phyloP scores from a whole-genome alignment of 1,140 invertebrate species.

The Helicoverpa armigera region DNA sequence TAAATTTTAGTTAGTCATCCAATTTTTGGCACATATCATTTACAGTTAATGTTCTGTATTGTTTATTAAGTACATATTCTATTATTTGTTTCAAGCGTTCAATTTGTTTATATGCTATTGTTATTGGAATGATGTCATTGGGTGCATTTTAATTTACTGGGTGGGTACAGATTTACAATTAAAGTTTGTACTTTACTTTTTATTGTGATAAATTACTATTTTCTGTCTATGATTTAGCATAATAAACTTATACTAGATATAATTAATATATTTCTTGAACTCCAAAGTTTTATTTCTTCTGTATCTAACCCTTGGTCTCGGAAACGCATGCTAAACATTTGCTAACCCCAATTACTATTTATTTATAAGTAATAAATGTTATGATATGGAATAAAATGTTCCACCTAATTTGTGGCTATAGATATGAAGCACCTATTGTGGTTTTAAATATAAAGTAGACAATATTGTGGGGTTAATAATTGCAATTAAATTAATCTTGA shows the following conservation, averaged over 20 bases:
- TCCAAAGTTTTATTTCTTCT: not conserved
- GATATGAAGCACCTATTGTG: too few species aligned
- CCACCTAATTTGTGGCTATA: too few species aligned
- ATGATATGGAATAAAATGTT: too few species aligned
- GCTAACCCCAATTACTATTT: not conserved
- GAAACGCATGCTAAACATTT: not conserved
- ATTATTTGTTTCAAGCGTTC: constrained; percentile 20
- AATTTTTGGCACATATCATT: constrained; percentile 55
- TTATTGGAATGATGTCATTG: constrained; percentile 7
- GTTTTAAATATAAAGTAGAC: too few species aligned
- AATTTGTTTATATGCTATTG: constrained; percentile 20
- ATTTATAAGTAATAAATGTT: not conserved
- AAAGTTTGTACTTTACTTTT: constrained; percentile 28
- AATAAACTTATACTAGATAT: constrained; percentile 30
- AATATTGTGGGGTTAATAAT: too few species aligned
- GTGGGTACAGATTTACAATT: constrained; percentile 5
- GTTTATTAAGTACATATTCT: not conserved
- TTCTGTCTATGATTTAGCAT: constrained; percentile 35
- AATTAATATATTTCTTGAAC: constrained; percentile 44
- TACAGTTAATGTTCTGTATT: constrained; percentile 7
- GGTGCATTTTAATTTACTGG: constrained; percentile 18
- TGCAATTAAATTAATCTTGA: too few species aligned
- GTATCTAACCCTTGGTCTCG: not conserved
- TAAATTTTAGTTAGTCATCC: constrained; percentile 43
- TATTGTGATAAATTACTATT: constrained; percentile 48